Conservation (phyloP, 2,113 vertebrate species). For the Otolemur garnettii region DNA sequence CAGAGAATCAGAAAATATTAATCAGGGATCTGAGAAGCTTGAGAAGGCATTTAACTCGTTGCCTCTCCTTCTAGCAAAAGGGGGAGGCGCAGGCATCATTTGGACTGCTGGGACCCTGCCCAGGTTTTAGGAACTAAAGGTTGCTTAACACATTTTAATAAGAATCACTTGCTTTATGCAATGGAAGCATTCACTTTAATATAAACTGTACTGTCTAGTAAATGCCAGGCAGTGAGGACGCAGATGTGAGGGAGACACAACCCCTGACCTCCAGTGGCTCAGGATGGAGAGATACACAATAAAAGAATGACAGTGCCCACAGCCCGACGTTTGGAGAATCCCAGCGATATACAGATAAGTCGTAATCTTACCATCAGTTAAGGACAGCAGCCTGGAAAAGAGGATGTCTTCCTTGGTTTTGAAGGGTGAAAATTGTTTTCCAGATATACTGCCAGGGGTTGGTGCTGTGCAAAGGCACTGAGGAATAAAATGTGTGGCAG, state of each 20-base stretch:
- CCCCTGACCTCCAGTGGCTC: neutral
- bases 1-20: conserved; percentile 45
- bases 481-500: neutral
- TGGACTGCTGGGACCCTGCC: neutral
- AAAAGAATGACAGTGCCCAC: neutral
- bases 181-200: neutral
- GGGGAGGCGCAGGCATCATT: neutral
- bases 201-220: neutral
- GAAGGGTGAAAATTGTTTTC: neutral
- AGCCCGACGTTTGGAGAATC: neutral
- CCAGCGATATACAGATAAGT: neutral
- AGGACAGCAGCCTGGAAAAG: neutral
- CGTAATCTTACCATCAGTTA: neutral
- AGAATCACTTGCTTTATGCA: neutral
- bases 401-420: neutral
- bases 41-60: neutral
- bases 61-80: conserved; percentile 21
- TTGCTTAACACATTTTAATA: neutral
- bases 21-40: neutral
- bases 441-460: neutral
- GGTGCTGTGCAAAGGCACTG: neutral
- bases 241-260: neutral
- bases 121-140: neutral
- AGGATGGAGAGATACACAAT: neutral
- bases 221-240: neutral